These are phyloP conservation scores for Pseudachorutes palmiensis DNA, from an alignment of 1,140 invertebrate species.

Conservation along the genomic window DNA sequence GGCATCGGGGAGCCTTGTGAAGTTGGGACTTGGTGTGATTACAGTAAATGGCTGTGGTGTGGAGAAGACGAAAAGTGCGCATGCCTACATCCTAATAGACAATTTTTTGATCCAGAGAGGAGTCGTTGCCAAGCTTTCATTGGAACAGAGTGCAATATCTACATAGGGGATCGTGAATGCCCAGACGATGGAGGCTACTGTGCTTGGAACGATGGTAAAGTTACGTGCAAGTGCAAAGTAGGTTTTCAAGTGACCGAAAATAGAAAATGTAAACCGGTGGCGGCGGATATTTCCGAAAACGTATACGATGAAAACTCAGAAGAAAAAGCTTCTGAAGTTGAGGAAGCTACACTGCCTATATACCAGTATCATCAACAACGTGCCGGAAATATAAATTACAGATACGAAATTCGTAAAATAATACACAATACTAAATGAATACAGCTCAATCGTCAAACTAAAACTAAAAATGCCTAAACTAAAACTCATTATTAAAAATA, in stretches of 20 bases:
- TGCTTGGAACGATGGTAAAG: slow-evolving; percentile 15
- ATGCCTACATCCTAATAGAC: slow-evolving; percentile 19
- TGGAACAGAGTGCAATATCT: slow-evolving; percentile 25
- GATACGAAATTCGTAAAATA: background rate
- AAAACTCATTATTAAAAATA: no score
- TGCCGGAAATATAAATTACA: background rate
- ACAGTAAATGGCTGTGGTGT: slow-evolving; percentile 31
- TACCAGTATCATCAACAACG: background rate
- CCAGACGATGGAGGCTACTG: slow-evolving; percentile 13
- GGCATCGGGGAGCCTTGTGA: background rate
- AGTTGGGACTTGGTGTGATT: slow-evolving; percentile 24
- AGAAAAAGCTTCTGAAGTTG: background rate
- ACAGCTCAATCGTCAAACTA: no score
- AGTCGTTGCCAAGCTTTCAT: slow-evolving; percentile 10
- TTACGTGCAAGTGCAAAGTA: slow-evolving; percentile 17
- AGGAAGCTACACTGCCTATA: background rate
- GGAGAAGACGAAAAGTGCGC: slow-evolving; percentile 18
- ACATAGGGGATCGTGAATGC: slow-evolving; percentile 26
- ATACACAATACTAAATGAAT: no score
- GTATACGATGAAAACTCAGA: background rate
- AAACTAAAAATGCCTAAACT: no score
- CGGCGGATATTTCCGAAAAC: background rate
- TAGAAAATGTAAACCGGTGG: no score
- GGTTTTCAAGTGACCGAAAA: slow-evolving; percentile 10
- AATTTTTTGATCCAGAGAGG: slow-evolving; percentile 15